Base-by-base conservation (phyloP, 92 coral and sea anemone genomes). In the Porites evermanni region DNA sequence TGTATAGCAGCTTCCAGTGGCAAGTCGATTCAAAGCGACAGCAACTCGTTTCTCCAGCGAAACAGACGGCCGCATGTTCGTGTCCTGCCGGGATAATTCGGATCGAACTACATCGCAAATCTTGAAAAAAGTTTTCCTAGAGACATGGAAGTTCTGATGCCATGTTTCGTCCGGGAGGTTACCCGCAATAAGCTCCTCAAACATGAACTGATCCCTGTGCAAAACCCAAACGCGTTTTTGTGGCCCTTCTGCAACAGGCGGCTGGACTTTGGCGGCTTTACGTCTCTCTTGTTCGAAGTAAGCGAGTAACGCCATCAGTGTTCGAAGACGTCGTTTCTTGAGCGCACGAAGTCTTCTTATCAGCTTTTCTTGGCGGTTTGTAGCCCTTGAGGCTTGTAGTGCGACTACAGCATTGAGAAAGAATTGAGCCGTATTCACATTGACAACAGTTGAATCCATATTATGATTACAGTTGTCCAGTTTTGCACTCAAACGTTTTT, bases 31-130 rank as follows among this genome's bases (percentile, higher is more conserved):
- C 26, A 91, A 68, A 14, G 87, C 83, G 29, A 84, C 88, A 3
- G 92, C 89, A 26, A 84, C 92, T 20, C 92, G 67, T 74, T 91
- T 88, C 73, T 91, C 94, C 29, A 88, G n/a, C 1, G 85, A 63
- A 7, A 88, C 86, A 2, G 89, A 84, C 8, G 80, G 80, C 63
- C 91, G 29, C 91, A 88, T 82, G 51, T 70, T 77, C 10, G 94
- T 91, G 68, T 91, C 86, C 63, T 74, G 80, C 17, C 89, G 72
- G 17, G 88, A 77, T 4, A 91, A 68, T 24, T 88, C 91, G 21
- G 89, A 77, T 12, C 89, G 78, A 78, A 87, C 82, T 64, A 84
- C 76, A 14, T 79, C 87, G 73, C 91, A 83, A 7, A 87, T 90
- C 65, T 76, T 76, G 12, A 72, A 81, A 77, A 90, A 86, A 14